Base-by-base conservation (phyloP, 2,888 invertebrate genomes). In the Drosophila neotestacea region DNA sequence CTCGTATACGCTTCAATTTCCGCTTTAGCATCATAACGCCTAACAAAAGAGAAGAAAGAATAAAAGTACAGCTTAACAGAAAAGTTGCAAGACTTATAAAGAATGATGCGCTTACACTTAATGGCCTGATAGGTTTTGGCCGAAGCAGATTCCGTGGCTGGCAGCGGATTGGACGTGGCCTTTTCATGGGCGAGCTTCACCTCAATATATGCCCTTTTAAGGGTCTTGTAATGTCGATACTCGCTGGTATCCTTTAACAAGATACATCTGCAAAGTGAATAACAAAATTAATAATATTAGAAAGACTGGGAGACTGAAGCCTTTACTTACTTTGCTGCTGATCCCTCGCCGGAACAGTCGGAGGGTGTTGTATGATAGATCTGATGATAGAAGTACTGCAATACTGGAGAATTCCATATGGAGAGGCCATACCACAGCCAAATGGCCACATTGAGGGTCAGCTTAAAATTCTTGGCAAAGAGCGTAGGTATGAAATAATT, bases 81-180 rank as follows among this genome's bases (percentile, higher is more conserved):
- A 22, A 22, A 7, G 10, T 46, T 41, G 38, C 7, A 13, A 13
- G 32, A 2, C 6, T n/a, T 11, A 22, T 13, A 10, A 50, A 16
- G 16, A 10, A 32, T 10, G 36, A 42, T 10, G 32, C 11, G 10
- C 79, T 76, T 77, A 92, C 92, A 93, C 83, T 93, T 93, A 34
- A 93, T 92, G 60, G 93, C 92, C 78, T 93, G 93, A 77, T 92
- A 93, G 38, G 93, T 91, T 73, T 91, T 92, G 13, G 91, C 90
- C 10, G 93, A 92, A 6, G 84, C 85, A 44, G 86, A 91, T 50
- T 91, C 91, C 0, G 80, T 81, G 54, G 69, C 76, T 11, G 80
- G 73, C 32, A 88, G 46, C n/a, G 81, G 81, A 51, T 84, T 85
- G 9, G 88, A 80, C 7, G 70, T 87, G 27, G 87, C 66, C 64